A percentile compares a stretch with the other conserved stretches of the same genome.
Evolutionary conservation across 2,888 invertebrate genomes (phyloP).

Genomic region (Endotricha flammealis): DNA sequence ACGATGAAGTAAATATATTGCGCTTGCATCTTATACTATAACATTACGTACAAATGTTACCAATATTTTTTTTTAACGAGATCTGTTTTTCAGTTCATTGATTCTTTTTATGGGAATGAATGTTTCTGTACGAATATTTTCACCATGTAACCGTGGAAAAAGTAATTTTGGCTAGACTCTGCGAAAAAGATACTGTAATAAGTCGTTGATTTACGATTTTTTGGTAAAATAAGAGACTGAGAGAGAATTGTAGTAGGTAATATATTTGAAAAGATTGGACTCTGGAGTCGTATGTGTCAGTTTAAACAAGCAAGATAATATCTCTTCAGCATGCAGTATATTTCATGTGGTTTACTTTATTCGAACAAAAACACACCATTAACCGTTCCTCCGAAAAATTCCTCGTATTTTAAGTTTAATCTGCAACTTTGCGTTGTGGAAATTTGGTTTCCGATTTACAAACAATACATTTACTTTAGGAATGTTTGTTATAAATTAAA

Average conservation of each 20-base stretch:
- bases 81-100: constrained; percentile 17
- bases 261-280: too few relatives aligned
- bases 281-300: too few relatives aligned
- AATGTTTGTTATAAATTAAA: too few relatives aligned
- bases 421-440: too few relatives aligned
- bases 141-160: not conserved
- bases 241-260: not conserved
- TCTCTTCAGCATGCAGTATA: too few relatives aligned
- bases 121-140: constrained; percentile 10
- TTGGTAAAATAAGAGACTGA: constrained; percentile 1
- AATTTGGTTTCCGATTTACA: too few relatives aligned
- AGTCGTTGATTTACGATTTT: not conserved
- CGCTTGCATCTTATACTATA: not conserved
- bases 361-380: too few relatives aligned
- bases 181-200: not conserved
- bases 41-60: constrained; percentile 13
- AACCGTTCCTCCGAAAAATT: too few relatives aligned
- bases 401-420: too few relatives aligned
- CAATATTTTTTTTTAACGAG: constrained; percentile 14
- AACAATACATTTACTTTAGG: too few relatives aligned
- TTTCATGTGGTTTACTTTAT: too few relatives aligned
- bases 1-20: not conserved
- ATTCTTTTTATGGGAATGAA: constrained; percentile 11
- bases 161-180: constrained; percentile 1
- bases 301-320: too few relatives aligned